Percentiles rank a stretch among this genome's conserved stretches.
These are phyloP conservation scores for Malurus elegans DNA, from an alignment of 2,113 vertebrate genomes.

Conservation along the genomic window DNA sequence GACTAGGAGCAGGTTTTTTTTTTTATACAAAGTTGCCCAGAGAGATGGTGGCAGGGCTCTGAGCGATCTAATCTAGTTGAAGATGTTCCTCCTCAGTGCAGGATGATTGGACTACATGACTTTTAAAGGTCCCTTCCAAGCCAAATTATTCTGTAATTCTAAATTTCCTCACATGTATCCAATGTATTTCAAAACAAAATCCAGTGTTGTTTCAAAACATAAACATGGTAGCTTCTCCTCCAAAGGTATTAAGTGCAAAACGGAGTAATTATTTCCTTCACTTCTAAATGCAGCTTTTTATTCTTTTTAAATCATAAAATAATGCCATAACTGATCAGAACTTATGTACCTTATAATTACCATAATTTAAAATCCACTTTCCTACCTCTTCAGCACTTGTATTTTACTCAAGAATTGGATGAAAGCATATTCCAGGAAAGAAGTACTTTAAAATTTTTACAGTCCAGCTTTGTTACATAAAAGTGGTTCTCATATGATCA, in stretches of 20 bases:
- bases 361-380: background rate
- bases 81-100: background rate
- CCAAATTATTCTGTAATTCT: background rate
- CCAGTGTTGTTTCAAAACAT: background rate
- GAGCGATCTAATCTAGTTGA: background rate
- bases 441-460: background rate
- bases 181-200: background rate
- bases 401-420: background rate
- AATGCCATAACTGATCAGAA: background rate
- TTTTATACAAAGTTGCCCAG: too few species aligned
- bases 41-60: background rate
- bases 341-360: background rate
- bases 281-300: background rate
- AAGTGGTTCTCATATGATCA: background rate
- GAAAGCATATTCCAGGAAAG: background rate
- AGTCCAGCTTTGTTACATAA: background rate
- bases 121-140: background rate
- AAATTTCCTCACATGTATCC: background rate
- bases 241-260: background rate
- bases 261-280: background rate
- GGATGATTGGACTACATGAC: too few species aligned
- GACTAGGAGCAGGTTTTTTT: accelerated
- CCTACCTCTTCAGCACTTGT: background rate
- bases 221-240: background rate
- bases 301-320: background rate